These are phyloP conservation scores for Aurelia aurita DNA, from an alignment of 30 jellyfish, hydroid and myxozoan genomes.

Conservation along the genomic window DNA sequence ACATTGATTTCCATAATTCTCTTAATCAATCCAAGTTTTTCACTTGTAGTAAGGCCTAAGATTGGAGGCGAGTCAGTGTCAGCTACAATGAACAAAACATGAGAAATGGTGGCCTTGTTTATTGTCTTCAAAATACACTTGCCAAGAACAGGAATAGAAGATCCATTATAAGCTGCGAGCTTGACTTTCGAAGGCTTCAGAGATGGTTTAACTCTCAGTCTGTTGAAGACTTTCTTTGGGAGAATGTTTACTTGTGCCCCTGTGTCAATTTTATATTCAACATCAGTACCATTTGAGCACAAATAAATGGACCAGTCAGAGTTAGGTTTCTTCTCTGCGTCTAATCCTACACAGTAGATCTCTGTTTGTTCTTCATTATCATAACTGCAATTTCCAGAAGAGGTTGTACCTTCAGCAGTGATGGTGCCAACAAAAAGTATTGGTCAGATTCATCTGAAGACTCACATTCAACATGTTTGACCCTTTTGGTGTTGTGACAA, in stretches of 20 bases:
- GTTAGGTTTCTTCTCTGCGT: slow-evolving; percentile 23
- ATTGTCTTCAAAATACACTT: slow-evolving; percentile 37
- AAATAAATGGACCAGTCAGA: slow-evolving; percentile 43
- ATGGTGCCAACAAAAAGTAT: slow-evolving; percentile 29
- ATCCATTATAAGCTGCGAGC: slow-evolving; percentile 56
- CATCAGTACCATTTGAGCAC: slow-evolving; percentile 22
- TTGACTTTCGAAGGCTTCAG: slow-evolving; percentile 39
- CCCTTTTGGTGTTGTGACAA: slow-evolving; percentile 29
- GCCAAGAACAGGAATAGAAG: slow-evolving; percentile 54
- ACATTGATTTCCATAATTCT: slow-evolving; percentile 33
- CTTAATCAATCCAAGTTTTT: slow-evolving; percentile 17
- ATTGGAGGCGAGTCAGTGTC: slow-evolving; percentile 63
- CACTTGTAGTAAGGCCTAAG: slow-evolving; percentile 46
- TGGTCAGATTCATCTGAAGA: slow-evolving; percentile 23
- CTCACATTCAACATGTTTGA: slow-evolving; percentile 35
- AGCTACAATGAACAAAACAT: slow-evolving; percentile 30
- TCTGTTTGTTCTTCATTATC: slow-evolving; percentile 4
- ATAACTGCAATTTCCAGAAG: neutral
- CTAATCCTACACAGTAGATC: neutral
- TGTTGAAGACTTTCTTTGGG: slow-evolving; percentile 30
- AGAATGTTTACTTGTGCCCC: slow-evolving; percentile 67
- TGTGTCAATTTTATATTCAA: slow-evolving; percentile 50
- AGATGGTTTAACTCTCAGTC: slow-evolving; percentile 20
- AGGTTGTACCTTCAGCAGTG: slow-evolving; percentile 21
- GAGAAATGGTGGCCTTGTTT: slow-evolving; percentile 21